Percentiles rank a stretch among this genome's conserved stretches.
These are phyloP conservation scores for Chrysogorgia sp. DNA, from an alignment of 92 coral and sea anemone species.

Conservation along the genomic window DNA sequence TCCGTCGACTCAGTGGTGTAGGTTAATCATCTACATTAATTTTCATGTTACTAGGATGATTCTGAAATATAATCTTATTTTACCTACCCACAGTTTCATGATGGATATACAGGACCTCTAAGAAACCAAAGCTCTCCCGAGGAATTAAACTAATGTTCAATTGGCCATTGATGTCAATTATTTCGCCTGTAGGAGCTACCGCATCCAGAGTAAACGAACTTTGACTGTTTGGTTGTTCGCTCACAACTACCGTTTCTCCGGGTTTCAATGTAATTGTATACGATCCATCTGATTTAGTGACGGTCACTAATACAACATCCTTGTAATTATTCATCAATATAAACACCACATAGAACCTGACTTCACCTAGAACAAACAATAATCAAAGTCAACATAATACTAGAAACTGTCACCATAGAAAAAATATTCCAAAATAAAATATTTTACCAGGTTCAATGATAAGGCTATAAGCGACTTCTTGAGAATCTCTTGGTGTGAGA, in stretches of 20 bases:
- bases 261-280: not conserved
- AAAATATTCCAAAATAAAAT: not conserved
- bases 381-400: no score
- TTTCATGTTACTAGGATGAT: no score
- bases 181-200: not conserved
- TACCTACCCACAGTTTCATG: slow-evolving; percentile 4
- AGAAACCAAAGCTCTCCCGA: slow-evolving; percentile 3
- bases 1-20: no score
- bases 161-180: not conserved
- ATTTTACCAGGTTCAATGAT: slow-evolving; percentile 5
- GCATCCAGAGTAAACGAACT: not conserved
- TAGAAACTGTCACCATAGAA: not conserved
- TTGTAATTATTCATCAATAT: slow-evolving; percentile 13
- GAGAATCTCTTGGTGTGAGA: slow-evolving; percentile 4
- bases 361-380: not conserved
- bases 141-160: not conserved
- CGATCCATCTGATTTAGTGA: not conserved
- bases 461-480: not conserved
- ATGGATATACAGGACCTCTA: slow-evolving; percentile 15
- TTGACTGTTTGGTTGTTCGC: slow-evolving; percentile 17
- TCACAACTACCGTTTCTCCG: slow-evolving; percentile 15
- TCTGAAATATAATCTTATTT: no score
- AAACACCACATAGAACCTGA: slow-evolving; percentile 16
- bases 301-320: slow-evolving; percentile 8
- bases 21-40: no score